phyloP scores from a whole-genome alignment of 2,113 vertebrate genomes.

The Dissostichus mawsoni region DNA sequence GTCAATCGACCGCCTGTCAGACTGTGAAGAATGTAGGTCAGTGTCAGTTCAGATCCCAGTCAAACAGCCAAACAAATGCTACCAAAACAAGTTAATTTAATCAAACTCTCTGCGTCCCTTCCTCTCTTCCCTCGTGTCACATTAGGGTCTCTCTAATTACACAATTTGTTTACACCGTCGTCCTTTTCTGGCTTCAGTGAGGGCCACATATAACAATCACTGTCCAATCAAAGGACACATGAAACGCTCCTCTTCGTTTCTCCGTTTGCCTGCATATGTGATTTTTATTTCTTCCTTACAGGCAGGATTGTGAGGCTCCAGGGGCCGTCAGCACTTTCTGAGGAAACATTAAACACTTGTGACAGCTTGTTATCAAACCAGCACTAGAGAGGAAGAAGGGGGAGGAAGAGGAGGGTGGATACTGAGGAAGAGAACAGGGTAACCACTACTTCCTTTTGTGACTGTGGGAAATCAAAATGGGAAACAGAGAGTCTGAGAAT shows the following conservation, averaged over 20 bases:
- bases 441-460: slow-evolving; percentile 26
- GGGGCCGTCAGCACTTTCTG: slow-evolving; percentile 39
- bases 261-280: background rate
- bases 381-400: slow-evolving; percentile 20
- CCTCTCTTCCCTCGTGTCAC: slow-evolving; percentile 31
- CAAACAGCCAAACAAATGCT: slow-evolving; percentile 48
- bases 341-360: slow-evolving; percentile 62
- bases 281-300: background rate
- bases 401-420: background rate
- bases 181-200: slow-evolving; percentile 45
- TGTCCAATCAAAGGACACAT: slow-evolving; percentile 54
- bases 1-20: slow-evolving; percentile 22
- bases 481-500: background rate
- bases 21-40: slow-evolving; percentile 59
- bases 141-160: slow-evolving; percentile 57
- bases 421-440: slow-evolving; percentile 5
- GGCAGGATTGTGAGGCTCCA: background rate
- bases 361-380: slow-evolving; percentile 69
- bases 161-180: slow-evolving; percentile 54
- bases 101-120: slow-evolving; percentile 11
- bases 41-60: slow-evolving; percentile 61
- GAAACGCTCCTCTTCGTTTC: background rate
- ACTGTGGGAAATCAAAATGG: slow-evolving; percentile 17
- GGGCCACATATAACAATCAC: slow-evolving; percentile 61
- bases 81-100: slow-evolving; percentile 31